A percentile compares a stretch with the other conserved stretches of the same genome.
phyloP scores from a whole-genome alignment of 2,797 vertebrate genomes.

The Trachops cirrhosus region DNA sequence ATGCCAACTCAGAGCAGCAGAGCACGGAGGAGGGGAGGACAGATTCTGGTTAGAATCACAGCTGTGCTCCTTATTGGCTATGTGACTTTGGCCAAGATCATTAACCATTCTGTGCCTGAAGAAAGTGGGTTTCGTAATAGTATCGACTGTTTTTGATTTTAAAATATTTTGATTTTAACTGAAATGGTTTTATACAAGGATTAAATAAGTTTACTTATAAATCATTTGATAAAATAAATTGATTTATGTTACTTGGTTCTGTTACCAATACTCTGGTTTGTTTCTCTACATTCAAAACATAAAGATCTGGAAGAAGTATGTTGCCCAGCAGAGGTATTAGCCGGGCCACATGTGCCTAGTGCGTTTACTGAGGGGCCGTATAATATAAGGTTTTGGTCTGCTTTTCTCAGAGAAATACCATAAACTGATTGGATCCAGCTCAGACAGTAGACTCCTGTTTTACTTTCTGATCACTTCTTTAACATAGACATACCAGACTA shows the following conservation, averaged over 20 bases:
- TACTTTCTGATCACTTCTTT: neutral
- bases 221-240: slow-evolving; percentile 5
- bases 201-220: neutral
- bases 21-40: neutral
- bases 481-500: neutral
- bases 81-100: neutral
- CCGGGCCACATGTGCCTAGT: neutral
- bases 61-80: neutral
- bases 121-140: neutral
- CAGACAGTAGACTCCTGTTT: neutral
- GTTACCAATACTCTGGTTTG: neutral
- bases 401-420: neutral
- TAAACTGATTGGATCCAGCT: neutral
- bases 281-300: neutral
- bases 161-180: neutral
- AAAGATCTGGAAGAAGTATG: neutral
- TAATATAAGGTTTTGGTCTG: neutral
- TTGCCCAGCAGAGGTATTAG: neutral
- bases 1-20: neutral
- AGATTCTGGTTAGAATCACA: neutral
- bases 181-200: neutral
- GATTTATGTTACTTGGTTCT: neutral
- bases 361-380: neutral
- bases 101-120: neutral
- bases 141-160: neutral